Base-by-base conservation (phyloP, 2,888 invertebrate species). In the Bruchidius siliquastri region DNA sequence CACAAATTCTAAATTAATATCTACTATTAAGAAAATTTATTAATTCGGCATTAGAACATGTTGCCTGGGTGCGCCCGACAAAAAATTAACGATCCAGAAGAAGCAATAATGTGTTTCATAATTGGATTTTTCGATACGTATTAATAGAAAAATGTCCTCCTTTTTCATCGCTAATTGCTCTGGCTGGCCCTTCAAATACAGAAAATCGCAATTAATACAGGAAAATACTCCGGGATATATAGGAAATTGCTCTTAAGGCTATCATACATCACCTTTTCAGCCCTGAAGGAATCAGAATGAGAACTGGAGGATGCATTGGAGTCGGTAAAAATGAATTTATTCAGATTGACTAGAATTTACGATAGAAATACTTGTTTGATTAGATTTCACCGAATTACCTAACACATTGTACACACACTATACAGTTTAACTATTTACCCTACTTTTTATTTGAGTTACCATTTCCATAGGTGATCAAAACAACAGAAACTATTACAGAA, bases 21-120 rank as follows among this genome's bases (percentile, higher is more conserved):
- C 49, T 49, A 49, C 49, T 49, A 49, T 49, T 49, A 49, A 49
- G 49, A 49, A 13, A 49, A 49, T 49, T 69, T 20, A 20, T 49
- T 69, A 30, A 21, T 70, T 67, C 22, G 13, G 68, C 32, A 67
- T 71, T 18, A 72, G 66, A 32, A 49, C 49, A 49, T 49, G 49
- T 49, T 49, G 49, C 49, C 49, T 49, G 49, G 49, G 49, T 49
- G 49, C 49, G 18, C 49, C 49, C 49, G 69, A 80, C 77, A 79
- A 81, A 81, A 81, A 82, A 81, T 81, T 81, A 82, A 82, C 81
- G 81, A 76, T 73, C 78, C 74, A 80, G 80, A 82, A 81, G 78
- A 79, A 77, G 78, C 77, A 81, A 80, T 80, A 80, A 78, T 76
- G 74, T 76, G 73, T 74, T 74, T 74, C 73, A 68, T 78, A 77